Conservation (phyloP, 1,140 invertebrate genomes). For the Xylocopa sonorina region DNA sequence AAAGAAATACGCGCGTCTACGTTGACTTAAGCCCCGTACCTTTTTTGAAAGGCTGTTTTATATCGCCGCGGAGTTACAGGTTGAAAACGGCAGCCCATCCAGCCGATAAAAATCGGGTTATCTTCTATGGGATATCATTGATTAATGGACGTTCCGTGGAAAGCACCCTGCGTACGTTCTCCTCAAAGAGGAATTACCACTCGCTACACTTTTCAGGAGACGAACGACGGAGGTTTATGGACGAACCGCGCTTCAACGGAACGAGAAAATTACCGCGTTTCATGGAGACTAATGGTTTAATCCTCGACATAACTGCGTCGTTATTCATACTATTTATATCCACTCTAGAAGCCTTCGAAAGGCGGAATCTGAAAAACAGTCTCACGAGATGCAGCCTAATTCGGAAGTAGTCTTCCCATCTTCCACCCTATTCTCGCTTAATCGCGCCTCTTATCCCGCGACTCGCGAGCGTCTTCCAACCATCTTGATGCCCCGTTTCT, state of each 20-base stretch:
- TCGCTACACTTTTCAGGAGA: neutral
- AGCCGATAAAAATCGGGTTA: neutral
- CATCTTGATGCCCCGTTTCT: too few relatives aligned
- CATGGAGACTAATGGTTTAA: neutral
- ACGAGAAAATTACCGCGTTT: neutral
- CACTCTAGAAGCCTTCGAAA: too few relatives aligned
- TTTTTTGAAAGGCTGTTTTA: neutral
- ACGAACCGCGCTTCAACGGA: neutral
- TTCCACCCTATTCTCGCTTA: neutral
- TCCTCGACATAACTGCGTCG: neutral
- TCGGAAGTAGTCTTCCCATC: neutral
- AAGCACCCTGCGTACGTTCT: neutral
- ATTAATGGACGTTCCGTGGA: neutral
- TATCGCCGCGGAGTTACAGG: neutral
- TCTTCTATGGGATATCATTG: neutral
- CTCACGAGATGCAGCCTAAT: too few relatives aligned
- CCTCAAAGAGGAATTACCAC: neutral
- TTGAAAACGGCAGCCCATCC: too few relatives aligned
- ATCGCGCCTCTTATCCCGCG: neutral
- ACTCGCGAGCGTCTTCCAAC: neutral
- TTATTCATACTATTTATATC: neutral
- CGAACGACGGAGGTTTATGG: neutral
- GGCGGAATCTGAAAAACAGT: neutral
- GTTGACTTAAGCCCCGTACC: conserved; percentile 4
- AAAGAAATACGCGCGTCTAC: neutral